These are phyloP conservation scores for Liopterus haemorrhoidalis DNA, from an alignment of 2,888 invertebrate genomes.

Conservation along the genomic window DNA sequence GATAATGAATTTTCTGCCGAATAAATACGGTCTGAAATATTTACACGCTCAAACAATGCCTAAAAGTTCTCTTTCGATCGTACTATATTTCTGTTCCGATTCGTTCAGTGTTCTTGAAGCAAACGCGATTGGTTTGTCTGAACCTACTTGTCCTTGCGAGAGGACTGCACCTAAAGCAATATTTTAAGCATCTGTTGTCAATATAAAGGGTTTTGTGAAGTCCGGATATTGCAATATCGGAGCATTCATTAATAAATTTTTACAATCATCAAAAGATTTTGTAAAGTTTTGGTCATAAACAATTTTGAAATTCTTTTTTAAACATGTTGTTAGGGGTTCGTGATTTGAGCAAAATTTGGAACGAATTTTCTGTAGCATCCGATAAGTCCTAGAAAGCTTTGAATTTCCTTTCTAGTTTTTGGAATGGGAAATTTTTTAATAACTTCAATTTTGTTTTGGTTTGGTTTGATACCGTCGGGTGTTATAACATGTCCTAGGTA, in stretches of 20 bases:
- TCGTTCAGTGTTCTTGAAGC: constrained; percentile 28
- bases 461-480: not conserved
- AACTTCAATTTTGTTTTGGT: not conserved
- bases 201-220: constrained; percentile 33
- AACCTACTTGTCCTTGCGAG: constrained; percentile 27
- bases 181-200: constrained; percentile 36
- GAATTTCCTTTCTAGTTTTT: not conserved
- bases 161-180: constrained; percentile 34
- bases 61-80: constrained; percentile 31
- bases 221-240: constrained; percentile 34
- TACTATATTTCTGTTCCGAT: constrained; percentile 25
- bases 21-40: constrained; percentile 31
- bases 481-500: too few species aligned
- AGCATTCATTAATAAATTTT: constrained; percentile 22
- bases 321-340: constrained; percentile 29
- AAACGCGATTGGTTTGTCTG: constrained; percentile 16
- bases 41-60: constrained; percentile 30
- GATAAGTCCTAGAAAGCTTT: too few species aligned
- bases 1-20: constrained; percentile 36
- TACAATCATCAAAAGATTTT: constrained; percentile 21
- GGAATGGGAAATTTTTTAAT: not conserved
- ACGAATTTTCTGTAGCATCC: too few species aligned
- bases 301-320: constrained; percentile 27
- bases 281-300: constrained; percentile 18
- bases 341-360: too few species aligned